Base-by-base conservation (phyloP, 2,113 vertebrate species). In the Natator depressus region DNA sequence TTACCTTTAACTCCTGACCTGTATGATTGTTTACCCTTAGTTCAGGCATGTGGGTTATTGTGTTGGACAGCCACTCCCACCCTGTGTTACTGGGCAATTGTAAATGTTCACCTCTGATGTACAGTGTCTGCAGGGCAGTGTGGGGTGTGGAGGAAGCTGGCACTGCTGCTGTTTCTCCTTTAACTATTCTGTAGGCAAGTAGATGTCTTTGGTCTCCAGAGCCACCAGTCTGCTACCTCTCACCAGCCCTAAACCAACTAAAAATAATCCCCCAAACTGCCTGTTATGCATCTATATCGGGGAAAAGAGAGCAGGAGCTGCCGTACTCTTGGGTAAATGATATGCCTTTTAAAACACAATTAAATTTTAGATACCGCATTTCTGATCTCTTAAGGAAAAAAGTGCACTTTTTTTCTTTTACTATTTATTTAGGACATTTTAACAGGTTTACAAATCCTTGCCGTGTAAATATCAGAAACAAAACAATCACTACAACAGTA, bases 361-460 rank as follows among this genome's bases (percentile, higher is more conserved):
- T 93, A 96, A 98, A 97, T 93, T 98, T 97, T 97, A 95, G 97
- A 19, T 95, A 95, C 87, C 91, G 91, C 94, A 17, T 51, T 88
- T 92, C 6, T 2, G 92, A 62, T 93, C 81, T 93, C 88, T 10
- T 94, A 11, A 94, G 94, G 91, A 72, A 89, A 81, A 88, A 90
- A 57, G 78, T 88, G 72, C 82, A n/a, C 90, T 35, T 80, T 79
- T 55, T 29, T 22, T 20, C 65, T 38, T n/a, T 72, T 72, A 35
- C 19, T 19, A 38, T 72, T 72, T 38, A 72, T 38, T 38, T 72
- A 72, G 65, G 65, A 38, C 29, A 10, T 20, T 69, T 72, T 38
- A 35, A 38, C 17, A 72, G 17, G 65, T 38, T n/a, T 72, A 38
- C 19, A 72, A 72, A 72, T 38, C 19, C 19, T 20, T 72, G 65